phyloP scores from a whole-genome alignment of 2,888 invertebrate genomes.

The Isoperla grammatica region DNA sequence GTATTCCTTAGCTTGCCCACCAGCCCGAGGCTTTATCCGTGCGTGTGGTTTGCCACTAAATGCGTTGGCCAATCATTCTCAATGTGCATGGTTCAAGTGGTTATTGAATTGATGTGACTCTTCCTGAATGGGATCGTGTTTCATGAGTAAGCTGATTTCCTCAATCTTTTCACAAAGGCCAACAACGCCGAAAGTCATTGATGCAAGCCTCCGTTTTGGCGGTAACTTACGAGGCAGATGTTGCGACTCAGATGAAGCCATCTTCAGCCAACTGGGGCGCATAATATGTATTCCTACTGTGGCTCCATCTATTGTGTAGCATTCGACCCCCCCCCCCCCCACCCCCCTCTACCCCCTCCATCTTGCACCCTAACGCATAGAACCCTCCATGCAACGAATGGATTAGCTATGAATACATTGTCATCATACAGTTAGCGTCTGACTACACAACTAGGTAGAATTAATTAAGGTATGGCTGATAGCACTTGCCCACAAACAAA shows the following conservation, averaged over 20 bases:
- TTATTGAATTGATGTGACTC: too few relatives aligned
- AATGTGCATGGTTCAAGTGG: too few relatives aligned
- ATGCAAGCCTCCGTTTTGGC: conserved; percentile 3
- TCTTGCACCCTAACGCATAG: neutral
- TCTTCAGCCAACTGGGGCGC: neutral
- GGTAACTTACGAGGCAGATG: conserved; percentile 5
- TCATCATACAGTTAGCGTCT: neutral
- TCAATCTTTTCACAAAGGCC: neutral
- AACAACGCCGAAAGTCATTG: neutral
- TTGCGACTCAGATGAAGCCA: neutral
- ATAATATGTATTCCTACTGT: neutral
- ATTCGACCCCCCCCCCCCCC: neutral
- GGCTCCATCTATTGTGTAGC: neutral
- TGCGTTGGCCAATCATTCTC: too few relatives aligned
- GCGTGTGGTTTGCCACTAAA: too few relatives aligned
- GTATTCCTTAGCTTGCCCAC: too few relatives aligned
- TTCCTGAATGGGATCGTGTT: too few relatives aligned
- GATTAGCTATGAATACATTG: neutral
- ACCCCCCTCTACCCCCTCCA: neutral
- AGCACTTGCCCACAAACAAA: too few relatives aligned
- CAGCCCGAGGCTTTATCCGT: too few relatives aligned
- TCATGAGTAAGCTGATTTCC: neutral
- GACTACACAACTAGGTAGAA: neutral
- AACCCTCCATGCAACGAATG: neutral
- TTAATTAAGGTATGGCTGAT: neutral